Base-by-base conservation (phyloP, 1,140 invertebrate genomes). In the Catajapyx aquilonaris region DNA sequence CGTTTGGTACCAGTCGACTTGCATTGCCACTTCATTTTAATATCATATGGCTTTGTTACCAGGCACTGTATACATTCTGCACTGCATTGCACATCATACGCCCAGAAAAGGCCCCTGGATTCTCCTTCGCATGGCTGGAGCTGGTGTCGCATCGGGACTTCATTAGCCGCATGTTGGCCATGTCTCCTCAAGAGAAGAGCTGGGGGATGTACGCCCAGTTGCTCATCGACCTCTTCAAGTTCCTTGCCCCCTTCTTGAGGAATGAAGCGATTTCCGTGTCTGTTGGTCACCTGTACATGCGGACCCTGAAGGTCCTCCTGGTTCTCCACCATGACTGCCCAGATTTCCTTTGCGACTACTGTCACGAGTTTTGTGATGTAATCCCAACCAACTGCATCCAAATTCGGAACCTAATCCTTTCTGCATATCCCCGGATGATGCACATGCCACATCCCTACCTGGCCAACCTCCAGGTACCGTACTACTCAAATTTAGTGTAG, bases 311-410 rank as follows among this genome's bases (percentile, higher is more conserved):
- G 40, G 86, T 99, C 1, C 60, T 99, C n/a, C 57, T 98, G 10
- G 88, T 98, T 0, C 61, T 99, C 10, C 64, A 98, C 2, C 93
- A 99, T 51, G 95, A 99, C 57, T 99, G 98, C 56, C 95, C 95
- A 0, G 95, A 99, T 56, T 96, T 99, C 52, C 65, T 99, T 17
- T 96, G 91, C 53, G 94, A 99, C 51, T 98, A 96, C 55, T 90
- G 97, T 54, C 97, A 96, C 53, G 81, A 85, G n/a, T 95, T 99
- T 59, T 97, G 94, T 57, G 94, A 99, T 60, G 88, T 88, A 30
- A 97, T 99, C 50, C 93, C 94, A 42, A 83, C 91, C 1, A 98
- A 98, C 55, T 98, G 94, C 53, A 93, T 98, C 47, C 48, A 62
- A 52, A 93, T 99, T 86, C 70, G 94, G 25, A 99, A 99, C 56